These are phyloP conservation scores for Bellardia pandia DNA, from an alignment of 2,888 invertebrate genomes.

Conservation along the genomic window DNA sequence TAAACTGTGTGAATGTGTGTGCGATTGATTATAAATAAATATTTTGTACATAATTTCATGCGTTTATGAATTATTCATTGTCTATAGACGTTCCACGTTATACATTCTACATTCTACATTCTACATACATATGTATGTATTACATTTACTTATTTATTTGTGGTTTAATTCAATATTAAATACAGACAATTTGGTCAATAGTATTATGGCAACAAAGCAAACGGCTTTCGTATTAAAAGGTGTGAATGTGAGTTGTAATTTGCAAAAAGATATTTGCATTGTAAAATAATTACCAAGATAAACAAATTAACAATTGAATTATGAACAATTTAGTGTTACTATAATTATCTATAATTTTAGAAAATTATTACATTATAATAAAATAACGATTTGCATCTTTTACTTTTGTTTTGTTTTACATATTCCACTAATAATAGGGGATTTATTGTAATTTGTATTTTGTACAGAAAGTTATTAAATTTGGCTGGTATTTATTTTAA, in stretches of 20 bases:
- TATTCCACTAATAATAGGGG: neutral
- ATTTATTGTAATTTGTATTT: neutral
- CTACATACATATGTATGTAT: neutral
- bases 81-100: neutral
- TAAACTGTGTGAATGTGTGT: neutral
- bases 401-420: neutral
- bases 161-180: slow-evolving; percentile 19
- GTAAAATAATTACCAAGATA: slow-evolving; percentile 1
- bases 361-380: slow-evolving; percentile 1
- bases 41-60: slow-evolving; percentile 1
- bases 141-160: neutral
- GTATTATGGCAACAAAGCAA: neutral
- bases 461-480: neutral
- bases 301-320: slow-evolving; percentile 40
- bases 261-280: neutral
- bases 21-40: slow-evolving; percentile 12
- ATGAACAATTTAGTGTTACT: slow-evolving; percentile 13
- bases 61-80: slow-evolving; percentile 33
- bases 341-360: slow-evolving; percentile 3
- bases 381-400: neutral
- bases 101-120: too few relatives aligned
- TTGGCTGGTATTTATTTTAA: too few relatives aligned
- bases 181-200: slow-evolving; percentile 29
- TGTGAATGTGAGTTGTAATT: slow-evolving; percentile 5
- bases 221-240: neutral